Evolutionary conservation across 2,113 vertebrate species (phyloP).

Genomic region (Micromys minutus): DNA sequence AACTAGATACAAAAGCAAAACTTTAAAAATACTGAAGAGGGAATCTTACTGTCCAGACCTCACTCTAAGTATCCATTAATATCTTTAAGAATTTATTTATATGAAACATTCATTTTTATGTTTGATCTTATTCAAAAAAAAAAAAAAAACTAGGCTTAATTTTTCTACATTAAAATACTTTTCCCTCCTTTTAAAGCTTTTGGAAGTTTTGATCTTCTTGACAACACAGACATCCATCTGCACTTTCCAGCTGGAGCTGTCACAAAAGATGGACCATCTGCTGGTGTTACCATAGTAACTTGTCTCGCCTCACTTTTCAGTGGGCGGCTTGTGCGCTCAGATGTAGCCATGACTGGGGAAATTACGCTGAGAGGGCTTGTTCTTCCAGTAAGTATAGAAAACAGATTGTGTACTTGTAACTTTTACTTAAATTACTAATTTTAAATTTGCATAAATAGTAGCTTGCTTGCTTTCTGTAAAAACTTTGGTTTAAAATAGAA

Average conservation of each 20-base stretch:
- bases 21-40: background rate
- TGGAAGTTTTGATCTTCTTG: constrained; percentile 95
- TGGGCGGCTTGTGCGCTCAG: constrained; percentile 93
- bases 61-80: background rate
- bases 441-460: background rate
- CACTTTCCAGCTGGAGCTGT: constrained; percentile 99
- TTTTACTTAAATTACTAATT: background rate
- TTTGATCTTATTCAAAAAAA: background rate
- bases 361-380: constrained; percentile 98
- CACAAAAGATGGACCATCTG: constrained; percentile 98
- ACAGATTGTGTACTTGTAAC: background rate
- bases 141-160: constrained; percentile 73
- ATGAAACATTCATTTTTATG: constrained; percentile 29
- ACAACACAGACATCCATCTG: constrained; percentile 99
- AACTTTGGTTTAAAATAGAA: constrained; percentile 8
- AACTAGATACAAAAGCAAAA: background rate
- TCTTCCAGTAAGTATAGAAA: constrained; percentile 91
- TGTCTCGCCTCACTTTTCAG: constrained; percentile 98
- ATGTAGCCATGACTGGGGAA: constrained; percentile 99
- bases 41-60: background rate
- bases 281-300: constrained; percentile 98
- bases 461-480: background rate
- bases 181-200: constrained; percentile 86
- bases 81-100: constrained; percentile 14
- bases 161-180: constrained; percentile 78